These are phyloP conservation scores for Oncorhynchus tshawytscha DNA, from an alignment of 2,113 vertebrate species.

Conservation along the genomic window DNA sequence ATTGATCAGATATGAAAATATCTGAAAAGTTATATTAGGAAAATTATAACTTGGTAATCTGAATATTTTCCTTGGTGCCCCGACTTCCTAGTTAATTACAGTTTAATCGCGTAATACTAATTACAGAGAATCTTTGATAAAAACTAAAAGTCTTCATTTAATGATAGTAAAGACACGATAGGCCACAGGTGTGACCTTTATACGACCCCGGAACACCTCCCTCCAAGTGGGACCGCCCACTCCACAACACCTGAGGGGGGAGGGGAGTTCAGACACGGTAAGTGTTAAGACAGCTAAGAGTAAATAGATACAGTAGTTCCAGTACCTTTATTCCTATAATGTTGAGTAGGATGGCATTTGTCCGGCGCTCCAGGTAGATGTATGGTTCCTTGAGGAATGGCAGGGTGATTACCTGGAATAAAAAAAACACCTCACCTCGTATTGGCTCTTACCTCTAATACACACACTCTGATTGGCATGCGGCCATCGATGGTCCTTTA, in stretches of 20 bases:
- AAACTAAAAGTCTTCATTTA: too few relatives aligned
- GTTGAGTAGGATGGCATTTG: constrained; percentile 81
- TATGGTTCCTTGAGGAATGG: constrained; percentile 82
- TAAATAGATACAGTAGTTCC: background rate
- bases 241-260: constrained; percentile 80
- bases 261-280: background rate
- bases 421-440: background rate
- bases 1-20: too few relatives aligned
- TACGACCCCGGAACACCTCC: constrained; percentile 86
- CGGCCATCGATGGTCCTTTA: constrained; percentile 88
- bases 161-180: too few relatives aligned
- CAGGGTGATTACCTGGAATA: constrained; percentile 61
- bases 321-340: constrained; percentile 83
- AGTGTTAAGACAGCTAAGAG: background rate
- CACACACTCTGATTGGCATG: constrained; percentile 55
- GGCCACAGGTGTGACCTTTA: constrained; percentile 74
- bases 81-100: too few relatives aligned
- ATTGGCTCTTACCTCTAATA: too few relatives aligned
- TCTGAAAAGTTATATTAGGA: too few relatives aligned
- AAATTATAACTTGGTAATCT: too few relatives aligned
- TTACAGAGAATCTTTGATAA: too few relatives aligned
- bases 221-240: constrained; percentile 83
- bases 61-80: too few relatives aligned
- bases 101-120: too few relatives aligned
- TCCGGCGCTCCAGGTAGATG: constrained; percentile 80